Percentiles rank a stretch among this genome's conserved stretches.
Conservation (phyloP, 1,140 invertebrate species). For the Pachypeltis micranthus region DNA sequence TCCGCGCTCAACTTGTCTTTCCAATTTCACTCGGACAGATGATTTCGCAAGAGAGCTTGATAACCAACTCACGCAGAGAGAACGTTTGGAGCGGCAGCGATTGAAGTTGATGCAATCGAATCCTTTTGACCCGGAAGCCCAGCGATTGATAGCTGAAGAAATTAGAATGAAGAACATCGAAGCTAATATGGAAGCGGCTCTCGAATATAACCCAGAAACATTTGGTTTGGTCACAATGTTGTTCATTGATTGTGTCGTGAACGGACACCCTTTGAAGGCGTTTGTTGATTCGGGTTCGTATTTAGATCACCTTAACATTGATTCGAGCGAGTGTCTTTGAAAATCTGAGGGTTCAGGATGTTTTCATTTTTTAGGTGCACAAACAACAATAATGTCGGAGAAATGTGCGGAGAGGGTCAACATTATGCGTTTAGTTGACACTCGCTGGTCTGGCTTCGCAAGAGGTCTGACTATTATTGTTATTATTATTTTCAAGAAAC, state of each 20-base stretch:
- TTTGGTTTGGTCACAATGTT: conserved; percentile 98
- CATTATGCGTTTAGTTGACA: conserved; percentile 90
- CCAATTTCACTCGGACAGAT: conserved; percentile 49
- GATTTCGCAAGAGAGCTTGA: conserved; percentile 68
- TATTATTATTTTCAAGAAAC: conserved; percentile 73
- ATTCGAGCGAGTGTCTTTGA: conserved; percentile 1
- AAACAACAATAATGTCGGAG: conserved; percentile 89
- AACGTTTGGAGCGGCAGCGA: conserved; percentile 67
- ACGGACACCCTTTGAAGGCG: conserved; percentile 89
- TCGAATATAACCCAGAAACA: conserved; percentile 95
- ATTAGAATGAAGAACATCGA: conserved; percentile 92
- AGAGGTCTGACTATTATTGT: conserved; percentile 39
- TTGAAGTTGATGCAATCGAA: conserved; percentile 78
- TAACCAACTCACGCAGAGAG: conserved; percentile 63
- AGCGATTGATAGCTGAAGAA: conserved; percentile 87
- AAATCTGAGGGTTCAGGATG: neutral
- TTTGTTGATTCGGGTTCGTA: conserved; percentile 84
- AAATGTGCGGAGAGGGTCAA: conserved; percentile 86
- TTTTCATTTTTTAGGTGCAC: conserved; percentile 50
- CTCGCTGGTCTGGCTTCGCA: conserved; percentile 85
- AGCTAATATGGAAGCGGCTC: conserved; percentile 95
- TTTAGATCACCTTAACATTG: neutral
- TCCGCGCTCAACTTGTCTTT: conserved; percentile 1
- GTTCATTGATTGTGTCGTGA: conserved; percentile 89
- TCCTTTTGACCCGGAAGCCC: conserved; percentile 89